Conservation (phyloP, 2,888 invertebrate species). For the Malthinus seriepunctatus region DNA sequence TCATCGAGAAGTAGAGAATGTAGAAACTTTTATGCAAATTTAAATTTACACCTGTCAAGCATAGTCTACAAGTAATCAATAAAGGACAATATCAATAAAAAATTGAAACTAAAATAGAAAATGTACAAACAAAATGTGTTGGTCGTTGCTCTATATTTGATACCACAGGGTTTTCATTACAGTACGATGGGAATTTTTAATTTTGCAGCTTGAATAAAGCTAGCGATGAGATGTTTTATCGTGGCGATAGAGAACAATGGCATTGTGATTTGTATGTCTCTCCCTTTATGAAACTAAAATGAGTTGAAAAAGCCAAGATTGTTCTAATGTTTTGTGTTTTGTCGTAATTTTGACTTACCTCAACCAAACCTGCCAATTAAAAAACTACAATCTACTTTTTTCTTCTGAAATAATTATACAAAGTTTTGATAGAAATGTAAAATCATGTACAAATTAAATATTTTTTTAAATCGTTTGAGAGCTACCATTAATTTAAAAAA, state of each 20-base stretch:
- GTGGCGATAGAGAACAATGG: slow-evolving; percentile 30
- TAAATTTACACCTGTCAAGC: not conserved
- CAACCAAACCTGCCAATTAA: slow-evolving; percentile 21
- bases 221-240: slow-evolving; percentile 34
- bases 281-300: slow-evolving; percentile 18
- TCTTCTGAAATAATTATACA: not conserved
- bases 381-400: slow-evolving; percentile 7
- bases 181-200: slow-evolving; percentile 38
- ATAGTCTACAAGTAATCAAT: not conserved
- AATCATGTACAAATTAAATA: no score
- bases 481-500: no score
- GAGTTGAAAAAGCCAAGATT: slow-evolving; percentile 23
- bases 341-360: slow-evolving; percentile 22
- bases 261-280: slow-evolving; percentile 30
- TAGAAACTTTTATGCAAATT: not conserved
- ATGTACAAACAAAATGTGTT: slow-evolving; percentile 24
- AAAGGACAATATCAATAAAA: not conserved
- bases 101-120: slow-evolving; percentile 5
- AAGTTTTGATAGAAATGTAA: slow-evolving; percentile 7
- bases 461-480: no score
- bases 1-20: not conserved
- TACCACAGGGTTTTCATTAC: slow-evolving; percentile 32
- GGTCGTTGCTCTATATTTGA: slow-evolving; percentile 20
- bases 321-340: slow-evolving; percentile 15
- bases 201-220: slow-evolving; percentile 36